Evolutionary conservation across 2,888 invertebrate genomes (phyloP), one percentile per base, ranked within the genome.

Genomic region (Taphrorychus bicolor): DNA sequence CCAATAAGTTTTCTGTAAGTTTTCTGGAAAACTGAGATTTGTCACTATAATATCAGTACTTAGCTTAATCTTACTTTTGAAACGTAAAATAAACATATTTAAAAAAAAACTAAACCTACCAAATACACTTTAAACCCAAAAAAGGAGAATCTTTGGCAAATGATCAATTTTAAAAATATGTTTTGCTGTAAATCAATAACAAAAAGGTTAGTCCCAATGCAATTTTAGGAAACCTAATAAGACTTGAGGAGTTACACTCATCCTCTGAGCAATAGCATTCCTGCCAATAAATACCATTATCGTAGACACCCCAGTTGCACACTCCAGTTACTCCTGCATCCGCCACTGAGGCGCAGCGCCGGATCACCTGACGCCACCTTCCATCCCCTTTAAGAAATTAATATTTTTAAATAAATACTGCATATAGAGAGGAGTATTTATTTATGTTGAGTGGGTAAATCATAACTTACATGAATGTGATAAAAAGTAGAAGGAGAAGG

Each of bases 281-380:
- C 80, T 98, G 97, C 94, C 95, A 96, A 80, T 97, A 98, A 0
- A 94, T 93, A 2, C 97, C 97, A 75, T 97, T 97, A 72, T 94
- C 92, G 74, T 94, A 90, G 61, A 98, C 94, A 16, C 95, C 94
- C 97, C 97, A 98, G 79, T 97, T 95, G 78, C 98, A 98, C 0
- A 97, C 97, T 60, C 95, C 96, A 0, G 97, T 95, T 0, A 95
- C 94, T 70, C 95, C 95, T 0, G 92, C 94, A 73, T 93, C 94
- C 0, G 95, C 90, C 0, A 95, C 93, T 0, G 94, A 94, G 1
- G 95, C 94, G 83, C 96, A 96, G 18, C 95, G 86, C 32, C 96
- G 85, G 64, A 95, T 91, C 0, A 96, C 95, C 82, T 95, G 95
- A 40, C 95, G 86, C 95, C 95, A 96, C 79, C 96, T 86, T 3